Percentiles rank a stretch among this genome's conserved stretches.
Evolutionary conservation across 1,140 invertebrate species (phyloP).

Genomic region (Brachionus angularis): DNA sequence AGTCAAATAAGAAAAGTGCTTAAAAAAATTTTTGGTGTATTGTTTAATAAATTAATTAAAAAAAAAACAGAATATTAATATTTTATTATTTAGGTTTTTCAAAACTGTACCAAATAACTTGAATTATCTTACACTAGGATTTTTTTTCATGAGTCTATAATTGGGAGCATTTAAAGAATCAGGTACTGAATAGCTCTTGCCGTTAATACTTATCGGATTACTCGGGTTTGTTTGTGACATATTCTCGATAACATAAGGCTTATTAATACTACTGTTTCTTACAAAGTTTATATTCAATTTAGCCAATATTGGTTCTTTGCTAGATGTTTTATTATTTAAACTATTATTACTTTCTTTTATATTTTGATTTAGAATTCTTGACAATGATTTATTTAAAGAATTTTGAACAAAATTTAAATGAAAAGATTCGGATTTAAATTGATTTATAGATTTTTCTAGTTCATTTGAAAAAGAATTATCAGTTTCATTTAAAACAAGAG

Average conservation of each 20-base stretch:
- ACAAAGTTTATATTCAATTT: constrained; percentile 15
- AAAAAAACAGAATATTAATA: no score
- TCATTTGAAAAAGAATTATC: no score
- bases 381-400: background rate
- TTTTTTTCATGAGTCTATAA: constrained; percentile 3
- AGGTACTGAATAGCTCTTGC: constrained; percentile 15
- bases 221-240: constrained; percentile 6
- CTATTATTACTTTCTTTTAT: no score
- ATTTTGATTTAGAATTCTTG: background rate
- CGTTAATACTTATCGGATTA: constrained; percentile 37
- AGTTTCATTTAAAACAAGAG: background rate
- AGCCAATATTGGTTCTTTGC: background rate
- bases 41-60: no score
- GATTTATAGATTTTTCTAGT: background rate
- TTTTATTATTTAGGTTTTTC: no score
- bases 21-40: no score
- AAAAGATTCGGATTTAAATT: constrained; percentile 12
- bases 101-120: no score
- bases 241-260: constrained; percentile 14
- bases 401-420: background rate
- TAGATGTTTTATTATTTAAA: constrained; percentile 11
- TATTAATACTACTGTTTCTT: background rate
- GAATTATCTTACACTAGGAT: constrained; percentile 26
- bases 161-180: constrained; percentile 3
- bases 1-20: no score